These are phyloP conservation scores for Pogona vitticeps DNA, from an alignment of 2,113 vertebrate species.

Conservation along the genomic window DNA sequence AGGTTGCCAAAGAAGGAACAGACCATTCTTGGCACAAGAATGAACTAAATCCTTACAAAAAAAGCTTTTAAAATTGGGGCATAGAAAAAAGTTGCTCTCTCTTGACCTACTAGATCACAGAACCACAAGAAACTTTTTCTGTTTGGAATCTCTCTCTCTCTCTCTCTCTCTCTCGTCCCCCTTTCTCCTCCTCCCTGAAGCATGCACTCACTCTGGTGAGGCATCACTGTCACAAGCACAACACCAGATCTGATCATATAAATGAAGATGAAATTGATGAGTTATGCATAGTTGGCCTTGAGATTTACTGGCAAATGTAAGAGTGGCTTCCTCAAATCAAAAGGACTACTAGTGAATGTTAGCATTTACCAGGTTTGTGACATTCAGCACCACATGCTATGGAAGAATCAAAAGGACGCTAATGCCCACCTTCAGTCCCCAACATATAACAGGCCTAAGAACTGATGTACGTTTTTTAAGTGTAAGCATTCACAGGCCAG, in stretches of 20 bases:
- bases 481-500: background rate
- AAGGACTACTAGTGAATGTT: too few species aligned
- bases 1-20: too few species aligned
- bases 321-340: too few species aligned
- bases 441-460: too few species aligned
- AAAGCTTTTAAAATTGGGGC: too few species aligned
- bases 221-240: too few species aligned
- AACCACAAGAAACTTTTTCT: background rate
- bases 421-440: background rate
- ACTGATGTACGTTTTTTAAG: background rate
- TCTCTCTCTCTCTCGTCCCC: background rate
- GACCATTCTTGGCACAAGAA: too few species aligned
- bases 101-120: background rate
- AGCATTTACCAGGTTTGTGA: too few species aligned
- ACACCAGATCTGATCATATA: background rate
- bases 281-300: too few species aligned
- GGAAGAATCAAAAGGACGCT: background rate
- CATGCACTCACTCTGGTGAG: background rate
- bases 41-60: too few species aligned
- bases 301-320: too few species aligned
- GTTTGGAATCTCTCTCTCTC: background rate
- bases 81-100: too few species aligned
- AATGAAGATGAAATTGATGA: background rate
- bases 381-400: background rate
- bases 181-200: background rate